Base-by-base conservation (phyloP, 2,888 invertebrate species). In the Melieria omissa region DNA sequence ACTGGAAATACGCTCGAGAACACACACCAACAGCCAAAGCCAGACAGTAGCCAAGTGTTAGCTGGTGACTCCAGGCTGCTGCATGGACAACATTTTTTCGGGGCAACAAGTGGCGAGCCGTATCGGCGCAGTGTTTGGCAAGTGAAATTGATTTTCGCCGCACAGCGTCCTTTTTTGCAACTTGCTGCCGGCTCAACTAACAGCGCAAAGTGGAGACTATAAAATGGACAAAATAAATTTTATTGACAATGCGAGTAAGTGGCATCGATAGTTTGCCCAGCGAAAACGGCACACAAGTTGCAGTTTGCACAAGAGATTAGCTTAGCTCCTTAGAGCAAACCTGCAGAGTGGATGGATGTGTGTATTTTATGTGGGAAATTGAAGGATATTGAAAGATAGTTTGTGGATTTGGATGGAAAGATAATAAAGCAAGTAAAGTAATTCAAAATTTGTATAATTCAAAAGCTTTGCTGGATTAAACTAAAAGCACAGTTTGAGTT, bases 1-100 rank as follows among this genome's bases (percentile, higher is more conserved):
- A 79, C 76, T 80, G 80, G 80, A 66, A 64, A 52, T 57, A 75
- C 72, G 46, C 70, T 70, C 70, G 65, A 72, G 72, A 74, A 73
- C 47, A 75, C 61, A 14, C 12, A 54, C 5, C 61, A 46, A 12
- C 49, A 63, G 41, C 41, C 3, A 5, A 57, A 58, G 16, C 58
- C 29, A 8, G 29, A 57, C 29, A 7, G 42, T 0, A 57, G 14
- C 29, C 16, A 12, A 6, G 52, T 52, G 58, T 67, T 67, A 67
- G 49, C 67, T 49, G 49, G 2, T 29, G 60, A 60, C 52, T 67
- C 60, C 60, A 14, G 52, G 49, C 67, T 60, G 61, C 67, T 60
- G 61, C 61, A 60, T 67, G 67, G 67, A 60, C 67, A 61, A 41
- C 41, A 49, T 44, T 62, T 57, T 57, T 44, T 65, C 46, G 58